Evolutionary conservation across 2,888 invertebrate genomes (phyloP), one percentile per base, ranked within the genome.

Genomic region (Platynereis dumerilii): DNA sequence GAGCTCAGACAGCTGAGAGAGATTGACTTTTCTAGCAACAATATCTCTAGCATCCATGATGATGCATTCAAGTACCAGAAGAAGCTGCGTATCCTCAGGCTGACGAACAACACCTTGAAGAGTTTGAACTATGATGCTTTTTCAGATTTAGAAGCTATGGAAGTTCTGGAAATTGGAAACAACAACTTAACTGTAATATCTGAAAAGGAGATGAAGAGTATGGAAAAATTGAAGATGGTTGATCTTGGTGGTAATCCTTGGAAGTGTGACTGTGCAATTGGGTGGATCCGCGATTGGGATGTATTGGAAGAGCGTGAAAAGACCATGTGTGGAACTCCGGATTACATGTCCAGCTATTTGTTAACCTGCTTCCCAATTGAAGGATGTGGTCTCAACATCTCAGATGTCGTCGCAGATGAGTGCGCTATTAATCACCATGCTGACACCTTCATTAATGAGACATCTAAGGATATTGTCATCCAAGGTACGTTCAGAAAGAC

Each of bases 241-340:
- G 48, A 60, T 17, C 45, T 60, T 12, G 52, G 60, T 28, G 29
- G 52, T 29, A 60, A 60, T 52, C 60, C 60, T 52, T 28, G 45
- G 22, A 27, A 28, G 22, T 60, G 60, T 60, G 60, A 60, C 60
- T 60, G 60, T 52, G 10, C 20, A n/a, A 27, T 60, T 48, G 60
- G 60, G 20, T 60, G 60, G 60, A n/a, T 60, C 48, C 45, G 60
- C 22, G 48, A 60, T 34, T 24, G 48, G 15, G 22, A 48, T 2
- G 28, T 60, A 17, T 22, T 60, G 28, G 60, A 28, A 3, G 60
- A 60, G 22, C 45, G 52, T 20, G 45, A 60, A 26, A 48, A 20
- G n/a, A 60, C 60, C 7, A 52, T 29, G 20, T 60, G 60, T 52
- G 60, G 27, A 1, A 12, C 17, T 1, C 60, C 60, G 20, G 7